Conservation (phyloP, 2,113 vertebrate species). For the Coracopsis vasa region DNA sequence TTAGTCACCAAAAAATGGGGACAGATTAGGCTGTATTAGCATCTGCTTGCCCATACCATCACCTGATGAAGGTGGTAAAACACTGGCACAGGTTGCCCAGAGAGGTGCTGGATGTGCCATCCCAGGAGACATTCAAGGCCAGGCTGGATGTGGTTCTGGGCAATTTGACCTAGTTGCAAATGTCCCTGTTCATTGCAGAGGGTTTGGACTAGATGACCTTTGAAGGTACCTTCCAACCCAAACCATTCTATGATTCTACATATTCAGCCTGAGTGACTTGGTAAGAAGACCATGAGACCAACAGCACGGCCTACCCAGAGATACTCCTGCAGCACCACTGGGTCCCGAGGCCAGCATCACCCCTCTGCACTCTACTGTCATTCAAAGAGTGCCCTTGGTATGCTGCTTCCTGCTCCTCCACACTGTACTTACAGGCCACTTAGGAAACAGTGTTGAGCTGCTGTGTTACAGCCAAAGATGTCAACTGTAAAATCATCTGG, state of each 20-base stretch:
- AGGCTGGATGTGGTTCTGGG: background rate
- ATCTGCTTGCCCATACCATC: background rate
- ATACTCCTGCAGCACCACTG: background rate
- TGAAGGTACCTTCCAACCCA: background rate
- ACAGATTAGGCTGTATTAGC: background rate
- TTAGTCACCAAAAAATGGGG: background rate
- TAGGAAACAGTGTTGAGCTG: background rate
- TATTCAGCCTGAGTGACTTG: background rate
- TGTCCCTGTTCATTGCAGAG: background rate
- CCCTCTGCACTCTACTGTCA: background rate
- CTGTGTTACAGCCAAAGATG: background rate
- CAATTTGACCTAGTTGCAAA: background rate
- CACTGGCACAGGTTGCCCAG: background rate
- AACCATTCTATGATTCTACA: background rate
- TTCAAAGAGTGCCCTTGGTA: background rate
- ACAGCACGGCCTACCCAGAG: background rate
- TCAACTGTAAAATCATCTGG: background rate
- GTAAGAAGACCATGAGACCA: fast-evolving
- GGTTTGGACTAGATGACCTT: background rate
- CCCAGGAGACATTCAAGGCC: background rate
- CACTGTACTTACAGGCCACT: background rate
- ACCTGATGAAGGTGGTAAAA: background rate
- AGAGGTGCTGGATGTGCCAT: background rate
- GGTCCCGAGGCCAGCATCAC: background rate
- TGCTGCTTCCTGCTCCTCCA: background rate